Evolutionary conservation across 2,113 vertebrate genomes (phyloP).

Genomic region (Pardalotus punctatus): DNA sequence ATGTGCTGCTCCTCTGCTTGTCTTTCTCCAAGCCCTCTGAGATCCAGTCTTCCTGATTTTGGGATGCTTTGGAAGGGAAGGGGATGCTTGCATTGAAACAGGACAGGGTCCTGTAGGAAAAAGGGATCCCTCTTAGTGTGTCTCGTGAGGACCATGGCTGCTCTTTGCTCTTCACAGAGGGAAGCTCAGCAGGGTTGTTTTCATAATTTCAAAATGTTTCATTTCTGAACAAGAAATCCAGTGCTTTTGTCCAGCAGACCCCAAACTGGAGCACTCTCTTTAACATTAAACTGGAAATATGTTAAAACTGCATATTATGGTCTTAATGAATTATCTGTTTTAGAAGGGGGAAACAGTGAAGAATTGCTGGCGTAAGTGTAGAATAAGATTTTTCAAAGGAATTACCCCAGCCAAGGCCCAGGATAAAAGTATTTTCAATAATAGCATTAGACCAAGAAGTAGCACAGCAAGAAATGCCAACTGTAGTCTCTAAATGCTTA

Average conservation of each 20-base stretch:
- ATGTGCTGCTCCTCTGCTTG: neutral
- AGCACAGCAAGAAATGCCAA: conserved; percentile 63
- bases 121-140: neutral
- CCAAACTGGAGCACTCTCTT: neutral
- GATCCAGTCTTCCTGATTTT: neutral
- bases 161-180: neutral
- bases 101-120: neutral
- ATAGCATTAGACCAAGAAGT: conserved; percentile 60
- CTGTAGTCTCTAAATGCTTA: conserved; percentile 57
- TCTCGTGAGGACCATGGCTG: neutral
- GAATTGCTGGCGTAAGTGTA: conserved; percentile 13
- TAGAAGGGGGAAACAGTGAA: neutral
- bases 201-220: neutral
- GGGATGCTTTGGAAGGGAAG: neutral
- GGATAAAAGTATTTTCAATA: conserved; percentile 65
- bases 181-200: neutral
- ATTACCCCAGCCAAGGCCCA: conserved; percentile 40
- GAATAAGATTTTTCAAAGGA: conserved; percentile 56
- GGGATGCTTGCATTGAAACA: neutral
- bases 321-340: conserved; percentile 44
- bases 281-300: neutral
- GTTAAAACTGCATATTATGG: neutral
- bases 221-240: neutral
- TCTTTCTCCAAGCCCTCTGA: neutral
- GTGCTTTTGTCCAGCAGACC: neutral